Percentiles rank a stretch among this genome's conserved stretches.
Evolutionary conservation across 2,888 invertebrate species (phyloP).

Genomic region (Eristalis intricaria): DNA sequence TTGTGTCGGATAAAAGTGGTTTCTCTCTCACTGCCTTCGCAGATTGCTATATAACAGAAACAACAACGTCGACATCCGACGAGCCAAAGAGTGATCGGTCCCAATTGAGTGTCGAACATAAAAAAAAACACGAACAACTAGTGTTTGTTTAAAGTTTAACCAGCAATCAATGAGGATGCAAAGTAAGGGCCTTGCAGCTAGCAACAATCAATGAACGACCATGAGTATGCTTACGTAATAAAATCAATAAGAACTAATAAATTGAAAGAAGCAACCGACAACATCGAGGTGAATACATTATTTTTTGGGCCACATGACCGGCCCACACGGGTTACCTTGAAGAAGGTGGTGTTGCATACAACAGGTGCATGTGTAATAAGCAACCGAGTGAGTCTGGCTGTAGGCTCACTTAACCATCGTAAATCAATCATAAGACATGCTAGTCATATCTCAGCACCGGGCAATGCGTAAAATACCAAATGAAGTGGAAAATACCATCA

Average conservation of each 20-base stretch:
- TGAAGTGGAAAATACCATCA: constrained; percentile 37
- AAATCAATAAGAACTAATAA: constrained; percentile 53
- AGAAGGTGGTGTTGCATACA: constrained; percentile 54
- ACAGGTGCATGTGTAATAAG: constrained; percentile 43
- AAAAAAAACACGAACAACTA: constrained; percentile 12
- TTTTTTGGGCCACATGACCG: constrained; percentile 34
- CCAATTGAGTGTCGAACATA: neutral
- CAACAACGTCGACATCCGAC: neutral
- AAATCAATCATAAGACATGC: constrained; percentile 51
- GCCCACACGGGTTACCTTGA: constrained; percentile 43
- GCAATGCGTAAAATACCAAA: constrained; percentile 28
- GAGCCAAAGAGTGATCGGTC: neutral
- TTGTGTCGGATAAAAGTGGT: constrained; percentile 23
- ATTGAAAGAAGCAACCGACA: constrained; percentile 12
- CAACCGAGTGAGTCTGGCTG: neutral
- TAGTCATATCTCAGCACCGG: constrained; percentile 32
- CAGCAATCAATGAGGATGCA: constrained; percentile 37
- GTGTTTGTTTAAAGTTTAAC: constrained; percentile 22
- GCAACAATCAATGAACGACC: constrained; percentile 25
- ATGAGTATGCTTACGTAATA: constrained; percentile 44
- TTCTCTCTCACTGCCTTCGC: constrained; percentile 26
- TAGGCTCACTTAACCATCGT: constrained; percentile 26
- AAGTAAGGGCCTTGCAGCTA: constrained; percentile 49
- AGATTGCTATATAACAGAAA: neutral
- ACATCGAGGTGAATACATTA: constrained; percentile 10